A percentile compares a stretch with the other conserved stretches of the same genome.
Conservation (phyloP, 2,113 vertebrate species). For the Cyphomyrus discorhynchus region DNA sequence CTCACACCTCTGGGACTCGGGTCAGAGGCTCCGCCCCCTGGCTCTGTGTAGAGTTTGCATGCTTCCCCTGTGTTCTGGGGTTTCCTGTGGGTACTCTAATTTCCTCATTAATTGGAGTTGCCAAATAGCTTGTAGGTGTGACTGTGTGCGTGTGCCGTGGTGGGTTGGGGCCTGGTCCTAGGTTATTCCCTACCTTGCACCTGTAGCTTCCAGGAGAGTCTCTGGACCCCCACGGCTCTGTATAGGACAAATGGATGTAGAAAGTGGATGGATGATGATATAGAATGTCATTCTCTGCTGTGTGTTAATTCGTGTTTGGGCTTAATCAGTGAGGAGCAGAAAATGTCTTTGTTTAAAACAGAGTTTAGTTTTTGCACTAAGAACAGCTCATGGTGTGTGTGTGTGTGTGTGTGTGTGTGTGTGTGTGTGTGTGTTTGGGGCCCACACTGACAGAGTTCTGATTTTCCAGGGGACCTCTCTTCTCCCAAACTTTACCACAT, state of each 20-base stretch:
- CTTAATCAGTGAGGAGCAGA: background rate
- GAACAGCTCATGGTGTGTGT: background rate
- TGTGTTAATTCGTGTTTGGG: background rate
- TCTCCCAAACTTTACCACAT: background rate
- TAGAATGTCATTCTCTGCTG: background rate
- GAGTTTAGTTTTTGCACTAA: background rate
- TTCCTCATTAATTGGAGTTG: background rate
- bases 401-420: background rate
- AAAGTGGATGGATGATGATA: background rate
- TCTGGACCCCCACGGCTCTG: background rate
- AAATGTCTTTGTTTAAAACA: background rate
- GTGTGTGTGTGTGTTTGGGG: background rate
- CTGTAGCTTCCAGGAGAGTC: background rate
- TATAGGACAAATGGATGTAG: background rate
- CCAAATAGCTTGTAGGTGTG: background rate
- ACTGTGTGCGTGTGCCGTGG: background rate
- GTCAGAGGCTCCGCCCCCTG: background rate
- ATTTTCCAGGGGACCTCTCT: background rate
- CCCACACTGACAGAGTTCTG: background rate
- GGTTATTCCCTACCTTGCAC: background rate
- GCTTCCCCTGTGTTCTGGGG: background rate
- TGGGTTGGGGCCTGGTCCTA: background rate
- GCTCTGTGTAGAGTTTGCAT: background rate
- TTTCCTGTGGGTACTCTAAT: background rate
- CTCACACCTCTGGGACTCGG: background rate